Base-by-base conservation (phyloP, 2,113 vertebrate genomes). In the Alces alces region DNA sequence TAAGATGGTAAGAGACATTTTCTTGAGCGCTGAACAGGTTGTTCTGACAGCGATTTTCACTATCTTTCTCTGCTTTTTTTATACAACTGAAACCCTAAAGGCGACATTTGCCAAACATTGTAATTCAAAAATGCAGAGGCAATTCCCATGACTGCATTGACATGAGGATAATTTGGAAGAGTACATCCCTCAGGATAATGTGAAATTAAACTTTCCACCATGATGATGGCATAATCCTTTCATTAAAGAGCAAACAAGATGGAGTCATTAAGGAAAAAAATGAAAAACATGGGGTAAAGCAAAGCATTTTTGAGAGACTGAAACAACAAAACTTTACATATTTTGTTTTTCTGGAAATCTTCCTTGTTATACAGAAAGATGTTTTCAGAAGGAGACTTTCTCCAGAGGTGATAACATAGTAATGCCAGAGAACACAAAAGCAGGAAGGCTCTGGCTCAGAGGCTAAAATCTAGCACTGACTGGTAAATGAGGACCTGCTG, bases 331-430 rank as follows among this genome's bases (percentile, higher is more conserved):
- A 92, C 36, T 96, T 82, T 13, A 80, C 10, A 91, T 2, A 84
- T 80, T 92, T 95, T 90, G 54, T 43, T 83, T 89, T 95, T 89
- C 66, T 96, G 78, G 61, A 96, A 95, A 83, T 66, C 52, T 97
- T 91, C 93, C 78, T 83, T 58, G 52, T 91, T 73, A 76, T 30
- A 96, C 85, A 89, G 90, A 97, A 94, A 86, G 36, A 61, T 91
- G 79, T 89, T 92, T 97, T 96, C 86, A 93, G 88, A 86, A 89
- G 30, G 30, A 57, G 55, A 94, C 84, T 95, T 84, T 95, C 50
- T 95, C 93, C 23, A 0, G 95, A 95, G 86, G 91, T 92, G 27
- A 28, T 92, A 92, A 84, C 61, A 84, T 39, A 70, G 50, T 64
- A 78, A 58, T 60, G 39, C 70, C 52, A 36, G 55, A 80, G 93